Evolutionary conservation across 92 coral and sea anemone species (phyloP), one percentile per base, ranked within the genome.

Genomic region (Zoanthus sansibaricus): DNA sequence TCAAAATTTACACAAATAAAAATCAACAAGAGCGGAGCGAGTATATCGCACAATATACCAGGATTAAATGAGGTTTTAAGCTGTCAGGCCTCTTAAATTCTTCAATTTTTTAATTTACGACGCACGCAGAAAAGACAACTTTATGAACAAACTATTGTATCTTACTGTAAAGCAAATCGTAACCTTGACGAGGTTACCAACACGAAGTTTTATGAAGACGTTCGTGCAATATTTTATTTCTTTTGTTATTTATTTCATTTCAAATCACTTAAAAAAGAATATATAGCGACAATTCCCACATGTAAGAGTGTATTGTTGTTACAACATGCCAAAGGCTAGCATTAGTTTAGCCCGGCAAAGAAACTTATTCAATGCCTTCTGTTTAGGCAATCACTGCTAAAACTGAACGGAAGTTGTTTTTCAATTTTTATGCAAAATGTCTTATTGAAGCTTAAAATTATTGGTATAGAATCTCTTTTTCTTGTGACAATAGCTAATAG

Each of bases 401-500:
- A 45, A 14, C 12, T 46, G 56, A 62, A 66, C 64, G 31, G 61
- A 80, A 80, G 46, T 15, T 64, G 15, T 0, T 20, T 66, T 64
- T 66, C 16, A 14, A 66, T 31, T 67, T 64, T 52, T 20, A 46
- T 67, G 75, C 64, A 80, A 79, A 80, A 66, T 44, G 75, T 42
- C 11, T 47, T 64, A 64, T 46, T 20, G 11, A 80, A 32, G 3
- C 70, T 14, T 13, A 46, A 66, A 80, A 44, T 45, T 80, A 80
- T 48, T 64, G 17, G n/a, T 80, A 51, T 55, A 45, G 42, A 62
- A 45, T 25, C 32, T 7, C 73, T 44, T 33, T 69, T 62, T 79
- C 33, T 61, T 79, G 17, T 44, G 54, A 80, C 85, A 80, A 80
- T 80, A 67, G 85, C 14, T 74, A 67, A 66, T 45, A 21, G 75